These are phyloP conservation scores for Timandra comae DNA, from an alignment of 2,888 invertebrate genomes.

Conservation along the genomic window DNA sequence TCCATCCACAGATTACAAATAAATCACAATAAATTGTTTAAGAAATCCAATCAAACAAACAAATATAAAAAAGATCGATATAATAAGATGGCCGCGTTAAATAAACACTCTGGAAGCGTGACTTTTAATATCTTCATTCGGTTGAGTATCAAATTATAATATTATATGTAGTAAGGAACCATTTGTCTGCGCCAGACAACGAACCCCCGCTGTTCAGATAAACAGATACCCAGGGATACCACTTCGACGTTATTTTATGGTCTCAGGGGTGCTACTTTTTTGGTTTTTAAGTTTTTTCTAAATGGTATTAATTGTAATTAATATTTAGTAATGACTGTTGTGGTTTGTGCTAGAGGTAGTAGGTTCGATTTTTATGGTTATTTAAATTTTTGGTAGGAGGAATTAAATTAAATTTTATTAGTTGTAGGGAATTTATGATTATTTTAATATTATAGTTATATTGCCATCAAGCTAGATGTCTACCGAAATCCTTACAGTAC, in stretches of 20 bases:
- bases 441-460: too few species aligned
- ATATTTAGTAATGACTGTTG: too few species aligned
- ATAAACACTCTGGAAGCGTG: conserved; percentile 70
- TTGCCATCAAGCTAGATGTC: too few species aligned
- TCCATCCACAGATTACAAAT: neutral
- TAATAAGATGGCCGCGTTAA: conserved; percentile 44
- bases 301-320: too few species aligned
- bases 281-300: too few species aligned
- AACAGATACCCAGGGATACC: conserved; percentile 13
- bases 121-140: conserved; percentile 74
- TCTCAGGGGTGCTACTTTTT: conserved; percentile 6
- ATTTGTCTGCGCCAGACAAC: conserved; percentile 65
- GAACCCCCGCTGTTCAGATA: conserved; percentile 48
- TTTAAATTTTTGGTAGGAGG: too few species aligned
- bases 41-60: too few species aligned
- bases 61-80: neutral
- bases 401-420: too few species aligned
- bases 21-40: conserved; percentile 2
- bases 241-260: neutral
- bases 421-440: too few species aligned
- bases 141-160: conserved; percentile 77
- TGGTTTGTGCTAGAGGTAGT: too few species aligned
- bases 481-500: too few species aligned
- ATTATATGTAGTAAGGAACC: conserved; percentile 64
- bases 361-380: too few species aligned